Evolutionary conservation across 2,888 invertebrate genomes (phyloP), one percentile per base, ranked within the genome.

Genomic region (Parascotia fuliginaria): DNA sequence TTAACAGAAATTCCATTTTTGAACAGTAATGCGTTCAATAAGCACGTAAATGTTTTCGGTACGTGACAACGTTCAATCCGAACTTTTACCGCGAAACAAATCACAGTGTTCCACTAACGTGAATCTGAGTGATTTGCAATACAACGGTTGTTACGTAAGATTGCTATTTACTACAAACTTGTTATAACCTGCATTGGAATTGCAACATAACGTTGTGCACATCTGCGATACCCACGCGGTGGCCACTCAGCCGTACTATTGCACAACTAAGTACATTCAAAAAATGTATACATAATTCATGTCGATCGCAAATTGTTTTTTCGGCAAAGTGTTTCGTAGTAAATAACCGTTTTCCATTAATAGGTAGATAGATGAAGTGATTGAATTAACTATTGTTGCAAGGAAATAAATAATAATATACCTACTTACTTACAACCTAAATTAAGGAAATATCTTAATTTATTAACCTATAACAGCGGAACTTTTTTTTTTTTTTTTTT

Each of bases 111-210:
- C 29, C 40, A n/a, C 37, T 34, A 15, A 38, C 47, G 65, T 58
- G 56, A 66, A 62, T 67, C 59, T 44, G 37, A 46, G 34, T 42
- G 52, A 54, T 67, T 68, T 43, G 60, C 58, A 62, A 65, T 70
- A 72, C 70, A 77, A 73, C 66, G 69, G 58, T 19, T 34, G 62
- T 77, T 77, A 51, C 62, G 57, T 51, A 75, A 77, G 48, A 29
- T 27, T 36, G 41, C 54, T 69, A 66, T 71, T 70, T 69, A 68
- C 61, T 50, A 64, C 62, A 60, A 42, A 55, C 57, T 66, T 64
- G 65, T 67, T 71, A 70, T 70, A 62, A 63, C 61, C 63, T 60
- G 71, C 68, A 75, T 57, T 75, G 73, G 62, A 61, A 62, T 78
- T 78, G 70, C 78, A 70, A 77, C 69, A 77, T 55, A 54, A 53